Conservation (phyloP, 2,113 vertebrate genomes). For the Syngnathus scovelli region DNA sequence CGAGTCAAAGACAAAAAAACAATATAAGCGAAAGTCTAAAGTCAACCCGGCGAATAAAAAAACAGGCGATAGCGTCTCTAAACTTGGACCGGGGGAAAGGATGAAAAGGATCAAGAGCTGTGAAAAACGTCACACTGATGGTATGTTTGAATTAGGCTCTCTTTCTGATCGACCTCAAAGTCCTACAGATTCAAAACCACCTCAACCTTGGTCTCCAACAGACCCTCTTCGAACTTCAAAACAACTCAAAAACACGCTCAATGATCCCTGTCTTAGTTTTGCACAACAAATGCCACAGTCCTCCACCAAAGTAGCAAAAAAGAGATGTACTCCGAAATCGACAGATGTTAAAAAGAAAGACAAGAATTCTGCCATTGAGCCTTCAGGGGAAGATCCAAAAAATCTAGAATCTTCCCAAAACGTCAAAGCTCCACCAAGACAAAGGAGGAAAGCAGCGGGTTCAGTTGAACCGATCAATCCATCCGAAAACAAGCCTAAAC, state of each 20-base stretch:
- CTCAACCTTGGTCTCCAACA: conserved; percentile 96
- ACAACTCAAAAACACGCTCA: conserved; percentile 77
- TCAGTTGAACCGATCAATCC: conserved; percentile 25
- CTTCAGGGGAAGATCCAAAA: conserved; percentile 61
- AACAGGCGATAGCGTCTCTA: conserved; percentile 68
- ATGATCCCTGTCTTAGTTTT: conserved; percentile 68
- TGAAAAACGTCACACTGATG: conserved; percentile 41
- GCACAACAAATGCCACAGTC: conserved; percentile 53
- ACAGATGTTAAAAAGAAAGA: conserved; percentile 67
- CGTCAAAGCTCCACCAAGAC: conserved; percentile 47
- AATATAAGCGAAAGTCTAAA: conserved; percentile 84
- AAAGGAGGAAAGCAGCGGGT: conserved; percentile 72
- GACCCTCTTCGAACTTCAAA: conserved; percentile 78
- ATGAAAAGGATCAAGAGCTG: conserved; percentile 71
- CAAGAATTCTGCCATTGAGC: conserved; percentile 61
- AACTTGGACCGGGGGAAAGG: conserved; percentile 47
- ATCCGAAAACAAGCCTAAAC: conserved; percentile 26
- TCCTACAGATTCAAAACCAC: conserved; percentile 84
- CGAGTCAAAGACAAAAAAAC: conserved; percentile 87
- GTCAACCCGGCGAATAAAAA: conserved; percentile 79
- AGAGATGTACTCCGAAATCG: conserved; percentile 72
- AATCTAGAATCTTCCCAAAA: conserved; percentile 63
- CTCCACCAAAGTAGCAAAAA: conserved; percentile 62
- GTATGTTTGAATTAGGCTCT: too few relatives aligned
- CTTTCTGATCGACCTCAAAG: conserved; percentile 21